Conservation (phyloP, 2,113 vertebrate species). For the Notarius quadriscutis region DNA sequence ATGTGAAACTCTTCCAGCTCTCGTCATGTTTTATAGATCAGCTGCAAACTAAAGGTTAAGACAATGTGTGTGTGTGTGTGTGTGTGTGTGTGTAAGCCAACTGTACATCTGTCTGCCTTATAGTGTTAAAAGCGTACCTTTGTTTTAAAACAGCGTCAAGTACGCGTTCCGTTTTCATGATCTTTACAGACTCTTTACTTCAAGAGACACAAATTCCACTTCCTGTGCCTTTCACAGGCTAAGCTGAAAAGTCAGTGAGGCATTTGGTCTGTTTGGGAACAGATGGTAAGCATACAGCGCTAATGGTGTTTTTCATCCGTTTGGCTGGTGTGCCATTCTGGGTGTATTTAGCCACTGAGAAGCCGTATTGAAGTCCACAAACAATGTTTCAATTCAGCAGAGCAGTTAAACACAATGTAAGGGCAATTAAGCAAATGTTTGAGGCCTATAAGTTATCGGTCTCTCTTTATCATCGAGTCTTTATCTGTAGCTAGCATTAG, state of each 20-base stretch:
- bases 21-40: not conserved
- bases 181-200: slow-evolving; percentile 1
- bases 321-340: not conserved
- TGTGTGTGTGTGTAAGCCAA: too few relatives aligned
- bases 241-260: not conserved
- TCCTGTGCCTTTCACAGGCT: slow-evolving; percentile 15
- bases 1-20: not conserved
- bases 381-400: not conserved
- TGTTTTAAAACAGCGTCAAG: not conserved
- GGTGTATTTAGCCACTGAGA: not conserved
- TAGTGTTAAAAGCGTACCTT: not conserved
- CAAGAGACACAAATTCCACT: slow-evolving; percentile 2
- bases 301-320: not conserved
- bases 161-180: not conserved
- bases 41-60: not conserved
- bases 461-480: not conserved
- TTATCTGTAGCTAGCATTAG: not conserved
- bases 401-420: not conserved
- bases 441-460: slow-evolving; percentile 1
- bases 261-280: slow-evolving; percentile 12
- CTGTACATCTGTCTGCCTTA: not conserved
- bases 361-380: not conserved
- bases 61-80: not conserved
- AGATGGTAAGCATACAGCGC: not conserved
- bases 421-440: not conserved